Conservation (phyloP, 2,113 vertebrate species). For the Drymodes brunneopygia region DNA sequence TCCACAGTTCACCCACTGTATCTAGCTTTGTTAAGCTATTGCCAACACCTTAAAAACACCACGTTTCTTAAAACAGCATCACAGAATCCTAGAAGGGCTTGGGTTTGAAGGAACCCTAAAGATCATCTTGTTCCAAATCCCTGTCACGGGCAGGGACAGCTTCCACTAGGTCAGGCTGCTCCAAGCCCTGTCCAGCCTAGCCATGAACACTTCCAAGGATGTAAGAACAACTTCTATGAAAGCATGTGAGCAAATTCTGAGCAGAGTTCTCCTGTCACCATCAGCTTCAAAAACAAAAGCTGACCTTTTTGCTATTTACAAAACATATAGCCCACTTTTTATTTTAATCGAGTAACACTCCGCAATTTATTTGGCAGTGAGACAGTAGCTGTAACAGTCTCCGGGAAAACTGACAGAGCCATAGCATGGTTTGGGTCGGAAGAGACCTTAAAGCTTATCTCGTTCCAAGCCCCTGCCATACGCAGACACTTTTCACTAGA, state of each 20-base stretch:
- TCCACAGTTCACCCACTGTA: neutral
- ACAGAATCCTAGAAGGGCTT: neutral
- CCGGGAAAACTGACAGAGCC: neutral
- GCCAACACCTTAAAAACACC: rapidly evolving
- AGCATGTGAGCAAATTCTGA: rapidly evolving
- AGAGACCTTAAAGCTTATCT: neutral
- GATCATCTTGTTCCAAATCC: neutral
- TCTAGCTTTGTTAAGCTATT: neutral
- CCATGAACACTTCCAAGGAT: neutral
- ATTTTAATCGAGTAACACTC: neutral
- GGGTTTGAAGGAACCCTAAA: neutral
- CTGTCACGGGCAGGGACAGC: neutral
- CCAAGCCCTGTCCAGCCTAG: neutral
- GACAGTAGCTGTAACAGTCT: neutral
- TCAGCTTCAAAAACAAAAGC: neutral
- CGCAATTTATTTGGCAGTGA: neutral
- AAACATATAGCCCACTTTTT: neutral
- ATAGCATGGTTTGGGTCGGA: neutral
- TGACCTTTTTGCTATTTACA: neutral
- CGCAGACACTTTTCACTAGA: neutral
- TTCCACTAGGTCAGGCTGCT: neutral
- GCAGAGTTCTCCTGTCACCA: neutral
- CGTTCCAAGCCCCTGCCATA: neutral
- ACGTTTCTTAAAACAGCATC: rapidly evolving
- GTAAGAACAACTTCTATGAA: neutral